Evolutionary conservation across 1,140 invertebrate species (phyloP).

Genomic region (Zaprionus lachaisei): DNA sequence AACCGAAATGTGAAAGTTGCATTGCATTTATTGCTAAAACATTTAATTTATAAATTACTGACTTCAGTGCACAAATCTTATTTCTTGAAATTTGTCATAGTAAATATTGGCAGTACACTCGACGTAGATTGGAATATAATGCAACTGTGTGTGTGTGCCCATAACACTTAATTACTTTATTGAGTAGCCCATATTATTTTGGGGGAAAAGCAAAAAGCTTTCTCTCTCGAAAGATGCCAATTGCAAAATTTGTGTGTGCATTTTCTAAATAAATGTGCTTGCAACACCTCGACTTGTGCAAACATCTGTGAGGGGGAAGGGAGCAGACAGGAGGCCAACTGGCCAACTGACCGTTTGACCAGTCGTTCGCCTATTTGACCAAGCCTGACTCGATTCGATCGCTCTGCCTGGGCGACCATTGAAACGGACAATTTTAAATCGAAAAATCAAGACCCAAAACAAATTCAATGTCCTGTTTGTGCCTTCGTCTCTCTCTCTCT

Average conservation of each 20-base stretch:
- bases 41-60: constrained; percentile 13
- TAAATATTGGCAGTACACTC: constrained; percentile 33
- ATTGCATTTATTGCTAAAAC: not conserved
- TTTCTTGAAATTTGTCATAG: constrained; percentile 22
- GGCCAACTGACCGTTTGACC: constrained; percentile 16
- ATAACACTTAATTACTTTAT: constrained; percentile 73
- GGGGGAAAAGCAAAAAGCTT: constrained; percentile 24
- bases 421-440: constrained; percentile 79
- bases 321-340: not conserved
- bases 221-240: constrained; percentile 48
- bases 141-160: constrained; percentile 7
- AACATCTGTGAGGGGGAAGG: not conserved
- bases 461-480: constrained; percentile 81
- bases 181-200: constrained; percentile 53
- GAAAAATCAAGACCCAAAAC: constrained; percentile 82
- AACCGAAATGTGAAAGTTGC: constrained; percentile 4
- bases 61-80: not conserved
- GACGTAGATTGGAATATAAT: not conserved
- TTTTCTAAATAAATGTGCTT: constrained; percentile 64
- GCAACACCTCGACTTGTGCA: constrained; percentile 55
- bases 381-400: constrained; percentile 14
- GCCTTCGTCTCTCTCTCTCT: not conserved
- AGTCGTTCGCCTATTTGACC: constrained; percentile 8
- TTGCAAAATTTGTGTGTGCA: constrained; percentile 55
- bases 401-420: constrained; percentile 47